Percentiles rank a stretch among this genome's conserved stretches.
Evolutionary conservation across 2,113 vertebrate species (phyloP).

Genomic region (Chaetorhynchus papuensis): DNA sequence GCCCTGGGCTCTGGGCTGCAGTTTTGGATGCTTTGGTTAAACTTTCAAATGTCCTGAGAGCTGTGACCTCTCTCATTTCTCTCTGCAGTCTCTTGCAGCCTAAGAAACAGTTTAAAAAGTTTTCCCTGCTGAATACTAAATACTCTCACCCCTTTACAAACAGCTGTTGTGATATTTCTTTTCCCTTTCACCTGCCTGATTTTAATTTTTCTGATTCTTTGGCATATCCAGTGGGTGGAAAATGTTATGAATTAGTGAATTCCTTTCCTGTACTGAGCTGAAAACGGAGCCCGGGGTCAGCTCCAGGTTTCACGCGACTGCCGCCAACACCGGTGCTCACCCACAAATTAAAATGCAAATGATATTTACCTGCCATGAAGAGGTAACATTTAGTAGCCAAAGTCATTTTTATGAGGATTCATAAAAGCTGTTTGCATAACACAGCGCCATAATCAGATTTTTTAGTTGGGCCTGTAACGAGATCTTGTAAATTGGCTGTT

Average conservation of each 20-base stretch:
- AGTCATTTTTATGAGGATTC: background rate
- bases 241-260: background rate
- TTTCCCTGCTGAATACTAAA: background rate
- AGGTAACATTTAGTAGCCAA: background rate
- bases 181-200: background rate
- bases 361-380: background rate
- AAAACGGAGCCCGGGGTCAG: background rate
- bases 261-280: background rate
- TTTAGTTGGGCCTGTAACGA: background rate
- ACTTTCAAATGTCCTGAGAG: background rate
- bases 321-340: background rate
- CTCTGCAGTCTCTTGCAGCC: background rate
- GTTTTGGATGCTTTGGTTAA: background rate
- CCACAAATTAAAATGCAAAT: constrained; percentile 1
- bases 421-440: constrained; percentile 1
- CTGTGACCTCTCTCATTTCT: background rate
- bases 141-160: background rate
- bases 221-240: background rate
- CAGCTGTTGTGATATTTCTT: background rate
- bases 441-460: background rate
- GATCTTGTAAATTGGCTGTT: background rate
- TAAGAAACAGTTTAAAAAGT: background rate
- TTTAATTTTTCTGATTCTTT: background rate
- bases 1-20: background rate
- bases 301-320: background rate